Evolutionary conservation across 1,140 invertebrate species (phyloP), one percentile per base, ranked within the genome.

Genomic region (Drosophila sproati): DNA sequence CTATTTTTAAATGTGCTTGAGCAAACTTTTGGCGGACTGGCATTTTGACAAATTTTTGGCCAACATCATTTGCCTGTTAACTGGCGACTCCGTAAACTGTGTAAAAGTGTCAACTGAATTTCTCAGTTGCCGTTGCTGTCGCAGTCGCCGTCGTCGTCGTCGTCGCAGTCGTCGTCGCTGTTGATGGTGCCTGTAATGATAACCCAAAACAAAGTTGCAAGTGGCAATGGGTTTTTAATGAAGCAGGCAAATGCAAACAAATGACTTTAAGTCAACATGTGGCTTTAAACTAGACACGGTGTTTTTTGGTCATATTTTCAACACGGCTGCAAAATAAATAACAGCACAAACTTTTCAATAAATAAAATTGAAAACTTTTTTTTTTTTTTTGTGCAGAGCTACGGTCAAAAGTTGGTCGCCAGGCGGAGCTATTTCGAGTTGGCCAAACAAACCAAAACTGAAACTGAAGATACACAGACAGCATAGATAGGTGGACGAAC

Each of bases 311-410:
- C 80, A 88, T 79, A 86, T 86, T 86, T 87, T 87, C 83, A 80
- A 80, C 83, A 89, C 87, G 85, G 80, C 67, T 89, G 70, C 71
- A 60, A 89, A 78, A 87, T 88, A 89, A 87, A 87, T 88, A 87
- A 87, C 83, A 88, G 80, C 77, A 88, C 83, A 87, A 88, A 88
- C 80, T 88, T 88, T 88, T 89, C 85, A 88, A 88, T 88, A 88
- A 88, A 88, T 88, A 88, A 88, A 88, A 88, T 88, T 88, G 89
- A 88, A 89, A 88, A 89, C 85, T 88, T 88, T 82, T 63, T n/a
- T 71, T 57, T 66, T 12, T 67, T 45, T 57, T 32, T 59, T 12
- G 3, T 32, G 47, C 20, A 20, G 1, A 55, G 74, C 70, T 50
- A 77, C 64, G 77, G 83, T 88, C 83, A 83, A 89, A 88, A 88